A percentile compares a stretch with the other conserved stretches of the same genome.
These are phyloP conservation scores for Sogatella furcifera DNA, from an alignment of 1,140 invertebrate species.

Conservation along the genomic window DNA sequence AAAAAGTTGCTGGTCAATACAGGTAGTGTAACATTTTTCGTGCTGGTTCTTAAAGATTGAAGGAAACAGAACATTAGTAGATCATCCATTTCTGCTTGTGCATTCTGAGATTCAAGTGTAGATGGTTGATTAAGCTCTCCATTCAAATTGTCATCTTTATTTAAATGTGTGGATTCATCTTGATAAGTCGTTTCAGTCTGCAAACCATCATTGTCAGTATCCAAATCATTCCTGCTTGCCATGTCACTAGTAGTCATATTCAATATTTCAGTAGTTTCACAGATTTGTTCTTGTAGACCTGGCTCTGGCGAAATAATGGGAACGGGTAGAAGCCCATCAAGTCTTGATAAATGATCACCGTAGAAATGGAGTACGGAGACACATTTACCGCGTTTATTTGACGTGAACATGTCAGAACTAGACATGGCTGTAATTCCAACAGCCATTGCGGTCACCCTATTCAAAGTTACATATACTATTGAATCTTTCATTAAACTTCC, in stretches of 20 bases:
- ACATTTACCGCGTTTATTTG: constrained; percentile 58
- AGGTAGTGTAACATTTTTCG: constrained; percentile 53
- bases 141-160: no score
- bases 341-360: constrained; percentile 44
- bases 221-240: no score
- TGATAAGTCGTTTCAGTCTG: no score
- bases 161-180: no score
- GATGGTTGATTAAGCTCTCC: no score
- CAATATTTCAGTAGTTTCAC: no score
- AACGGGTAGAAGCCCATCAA: background rate
- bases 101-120: background rate
- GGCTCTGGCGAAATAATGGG: no score
- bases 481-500: constrained; percentile 46
- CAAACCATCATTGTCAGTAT: no score
- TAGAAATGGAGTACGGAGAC: constrained; percentile 66
- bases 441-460: constrained; percentile 55
- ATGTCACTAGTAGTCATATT: no score
- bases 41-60: constrained; percentile 55
- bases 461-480: constrained; percentile 57
- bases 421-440: constrained; percentile 62
- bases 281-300: no score
- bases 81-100: constrained; percentile 47
- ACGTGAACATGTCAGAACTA: constrained; percentile 63
- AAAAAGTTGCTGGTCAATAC: constrained; percentile 66
- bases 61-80: constrained; percentile 69